Base-by-base conservation (phyloP, 2,797 vertebrate species). In the Xyrichtys novacula region DNA sequence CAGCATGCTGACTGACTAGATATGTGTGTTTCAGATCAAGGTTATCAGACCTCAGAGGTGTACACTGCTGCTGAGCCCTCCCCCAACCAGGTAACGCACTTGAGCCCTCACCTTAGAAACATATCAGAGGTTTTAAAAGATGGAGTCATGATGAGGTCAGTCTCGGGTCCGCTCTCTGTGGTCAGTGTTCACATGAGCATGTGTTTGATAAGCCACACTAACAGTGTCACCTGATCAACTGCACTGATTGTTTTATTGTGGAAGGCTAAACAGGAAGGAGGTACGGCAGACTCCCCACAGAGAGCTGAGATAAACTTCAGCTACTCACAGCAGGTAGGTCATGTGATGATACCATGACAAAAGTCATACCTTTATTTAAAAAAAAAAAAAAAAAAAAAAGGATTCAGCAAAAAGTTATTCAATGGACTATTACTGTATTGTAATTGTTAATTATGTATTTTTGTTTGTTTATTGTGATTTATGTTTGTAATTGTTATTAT, bases 311-410 rank as follows among this genome's bases (percentile, higher is more conserved):
- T 92, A 71, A 92, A 90, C 75, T 97, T 93, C 89, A 95, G 74
- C 89, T 97, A 94, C 83, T 87, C 95, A 3, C 95, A 95, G 59
- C 95, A 97, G 95, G 96, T 96, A 50, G 17, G 28, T 31, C 20
- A 47, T n/a, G n/a, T n/a, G n/a, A n/a, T n/a, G n/a, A n/a, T n/a
- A n/a, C n/a, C n/a, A n/a, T n/a, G n/a, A n/a, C n/a, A n/a, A n/a
- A n/a, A n/a, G n/a, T n/a, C n/a, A n/a, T n/a, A n/a, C n/a, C n/a
- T n/a, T n/a, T n/a, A n/a, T n/a, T n/a, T n/a, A n/a, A n/a, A n/a
- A n/a, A n/a, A n/a, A n/a, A n/a, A n/a, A n/a, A n/a, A n/a, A n/a
- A n/a, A n/a, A n/a, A n/a, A n/a, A n/a, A n/a, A n/a, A n/a, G n/a
- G n/a, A n/a, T n/a, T n/a, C n/a, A n/a, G n/a, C n/a, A n/a, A n/a